These are phyloP conservation scores for Nomada goodeniana DNA, from an alignment of 2,888 invertebrate genomes.

Conservation along the genomic window DNA sequence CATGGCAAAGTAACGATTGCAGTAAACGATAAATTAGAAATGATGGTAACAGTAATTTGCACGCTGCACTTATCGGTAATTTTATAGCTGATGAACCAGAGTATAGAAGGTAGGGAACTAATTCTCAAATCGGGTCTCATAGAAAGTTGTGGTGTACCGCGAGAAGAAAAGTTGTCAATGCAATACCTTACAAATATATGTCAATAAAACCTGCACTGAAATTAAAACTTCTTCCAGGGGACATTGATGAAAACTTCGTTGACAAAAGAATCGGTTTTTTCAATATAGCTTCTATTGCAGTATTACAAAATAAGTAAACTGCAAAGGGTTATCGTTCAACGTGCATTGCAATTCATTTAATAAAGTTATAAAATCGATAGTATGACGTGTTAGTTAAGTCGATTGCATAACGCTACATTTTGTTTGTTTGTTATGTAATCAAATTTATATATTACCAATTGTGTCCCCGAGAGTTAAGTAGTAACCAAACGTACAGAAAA, in stretches of 20 bases:
- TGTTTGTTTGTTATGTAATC: conserved; percentile 34
- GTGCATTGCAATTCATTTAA: background rate
- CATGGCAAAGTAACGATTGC: background rate
- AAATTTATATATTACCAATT: conserved; percentile 30
- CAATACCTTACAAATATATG: background rate
- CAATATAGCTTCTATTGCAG: background rate
- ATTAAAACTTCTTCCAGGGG: background rate
- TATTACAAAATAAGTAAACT: background rate
- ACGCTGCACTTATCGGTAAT: conserved; percentile 2
- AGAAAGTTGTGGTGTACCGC: conserved; percentile 68
- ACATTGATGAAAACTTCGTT: too few relatives aligned
- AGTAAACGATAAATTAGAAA: conserved; percentile 2
- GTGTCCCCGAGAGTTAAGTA: background rate
- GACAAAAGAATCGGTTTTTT: background rate
- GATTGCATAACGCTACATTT: conserved; percentile 37
- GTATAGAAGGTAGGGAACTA: conserved; percentile 10
- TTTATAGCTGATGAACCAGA: conserved; percentile 8
- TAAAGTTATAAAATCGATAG: background rate
- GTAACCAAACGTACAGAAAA: background rate
- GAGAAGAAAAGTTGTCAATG: conserved; percentile 38
- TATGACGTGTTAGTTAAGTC: conserved; percentile 12
- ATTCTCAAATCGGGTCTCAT: conserved; percentile 51
- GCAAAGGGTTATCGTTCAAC: background rate
- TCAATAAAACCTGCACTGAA: background rate
- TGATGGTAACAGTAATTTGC: conserved; percentile 14